These are phyloP conservation scores for Coregonus ussuriensis DNA, from an alignment of 2,797 vertebrate species.

Conservation along the genomic window DNA sequence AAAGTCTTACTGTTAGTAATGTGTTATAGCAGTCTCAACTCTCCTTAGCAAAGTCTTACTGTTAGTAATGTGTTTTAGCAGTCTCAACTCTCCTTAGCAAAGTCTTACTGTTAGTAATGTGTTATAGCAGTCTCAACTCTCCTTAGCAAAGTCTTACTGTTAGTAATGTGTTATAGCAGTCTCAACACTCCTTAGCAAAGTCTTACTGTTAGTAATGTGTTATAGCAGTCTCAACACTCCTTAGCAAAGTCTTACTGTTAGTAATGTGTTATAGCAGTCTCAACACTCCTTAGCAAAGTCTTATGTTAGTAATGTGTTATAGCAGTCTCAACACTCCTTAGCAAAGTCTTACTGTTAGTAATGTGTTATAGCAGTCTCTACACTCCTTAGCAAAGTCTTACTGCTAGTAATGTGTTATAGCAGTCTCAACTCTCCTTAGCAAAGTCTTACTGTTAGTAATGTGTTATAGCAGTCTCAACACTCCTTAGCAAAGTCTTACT, in stretches of 20 bases:
- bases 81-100: constrained; percentile 1
- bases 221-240: no score
- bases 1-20: background rate
- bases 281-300: no score
- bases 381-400: background rate
- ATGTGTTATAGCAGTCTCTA: background rate
- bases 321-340: no score
- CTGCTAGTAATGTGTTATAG: constrained; percentile 16
- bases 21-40: no score
- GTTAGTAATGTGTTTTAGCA: constrained; percentile 15
- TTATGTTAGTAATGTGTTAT: constrained; percentile 18
- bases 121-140: constrained; percentile 3
- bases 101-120: background rate
- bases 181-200: no score
- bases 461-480: background rate
- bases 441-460: constrained; percentile 10
- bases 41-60: background rate
- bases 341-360: constrained; percentile 2
- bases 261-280: background rate
- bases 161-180: background rate
- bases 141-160: background rate
- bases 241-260: constrained; percentile 5
- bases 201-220: constrained; percentile 17
- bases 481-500: background rate
- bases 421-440: no score